Evolutionary conservation across 2,888 invertebrate genomes (phyloP).

Genomic region (Drosophila phalerata): DNA sequence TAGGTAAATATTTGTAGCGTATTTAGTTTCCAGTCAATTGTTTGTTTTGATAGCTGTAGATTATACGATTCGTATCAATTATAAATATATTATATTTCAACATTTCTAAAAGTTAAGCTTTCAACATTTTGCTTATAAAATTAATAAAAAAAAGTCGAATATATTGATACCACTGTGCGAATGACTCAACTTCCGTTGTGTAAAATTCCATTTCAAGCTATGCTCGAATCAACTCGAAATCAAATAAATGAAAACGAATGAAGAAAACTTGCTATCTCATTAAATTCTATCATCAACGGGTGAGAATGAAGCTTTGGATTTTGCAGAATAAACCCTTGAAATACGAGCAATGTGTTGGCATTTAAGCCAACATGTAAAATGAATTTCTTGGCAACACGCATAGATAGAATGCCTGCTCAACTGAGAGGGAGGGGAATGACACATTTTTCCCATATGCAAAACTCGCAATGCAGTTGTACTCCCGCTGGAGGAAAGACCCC

Average conservation of each 20-base stretch:
- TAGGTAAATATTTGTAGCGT: too few species aligned
- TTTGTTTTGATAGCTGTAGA: too few species aligned
- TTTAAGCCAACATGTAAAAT: slow-evolving; percentile 61
- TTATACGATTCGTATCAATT: too few species aligned
- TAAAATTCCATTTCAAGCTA: slow-evolving; percentile 53
- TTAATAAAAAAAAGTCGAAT: not conserved
- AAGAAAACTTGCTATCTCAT: slow-evolving; percentile 59
- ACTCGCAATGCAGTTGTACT: slow-evolving; percentile 40
- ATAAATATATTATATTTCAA: not conserved
- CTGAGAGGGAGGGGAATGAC: slow-evolving; percentile 27
- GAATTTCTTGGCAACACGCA: slow-evolving; percentile 60
- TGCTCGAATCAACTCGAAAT: slow-evolving; percentile 60
- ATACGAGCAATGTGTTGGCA: slow-evolving; percentile 53
- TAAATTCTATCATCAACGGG: slow-evolving; percentile 31
- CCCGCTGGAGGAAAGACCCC: not conserved
- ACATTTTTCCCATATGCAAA: slow-evolving; percentile 55
- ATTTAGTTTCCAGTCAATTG: not conserved
- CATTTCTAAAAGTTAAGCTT: not conserved
- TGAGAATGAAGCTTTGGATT: not conserved
- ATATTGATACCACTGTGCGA: slow-evolving; percentile 29
- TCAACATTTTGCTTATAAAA: not conserved
- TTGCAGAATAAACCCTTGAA: slow-evolving; percentile 32
- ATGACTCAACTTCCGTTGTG: slow-evolving; percentile 67
- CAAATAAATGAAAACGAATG: slow-evolving; percentile 61
- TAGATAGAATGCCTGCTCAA: slow-evolving; percentile 22